Conservation (phyloP, 2,113 vertebrate species). For the Morone saxatilis region DNA sequence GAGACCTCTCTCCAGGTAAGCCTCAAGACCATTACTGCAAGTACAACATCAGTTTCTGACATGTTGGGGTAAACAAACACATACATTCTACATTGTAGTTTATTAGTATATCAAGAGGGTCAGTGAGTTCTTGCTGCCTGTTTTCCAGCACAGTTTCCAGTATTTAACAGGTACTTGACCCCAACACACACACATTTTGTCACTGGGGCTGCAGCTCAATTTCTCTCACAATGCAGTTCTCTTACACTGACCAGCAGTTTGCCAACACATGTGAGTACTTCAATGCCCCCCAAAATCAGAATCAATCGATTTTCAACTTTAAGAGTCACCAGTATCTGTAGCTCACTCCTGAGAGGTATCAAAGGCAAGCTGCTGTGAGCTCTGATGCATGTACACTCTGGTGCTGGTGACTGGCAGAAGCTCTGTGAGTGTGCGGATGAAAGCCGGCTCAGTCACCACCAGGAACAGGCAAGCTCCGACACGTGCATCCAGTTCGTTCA, state of each 20-base stretch:
- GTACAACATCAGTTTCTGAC: constrained; percentile 17
- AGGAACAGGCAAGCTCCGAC: constrained; percentile 74
- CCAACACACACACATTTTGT: neutral
- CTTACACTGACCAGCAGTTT: neutral
- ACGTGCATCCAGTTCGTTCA: constrained; percentile 69
- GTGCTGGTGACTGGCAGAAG: constrained; percentile 46
- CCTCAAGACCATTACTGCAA: neutral
- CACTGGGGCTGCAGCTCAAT: neutral
- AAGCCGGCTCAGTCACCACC: constrained; percentile 66
- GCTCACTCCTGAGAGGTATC: neutral
- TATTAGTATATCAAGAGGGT: neutral
- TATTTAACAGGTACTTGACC: neutral
- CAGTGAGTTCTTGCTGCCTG: neutral
- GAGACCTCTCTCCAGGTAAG: constrained; percentile 93
- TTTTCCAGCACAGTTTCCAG: neutral
- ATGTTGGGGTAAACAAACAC: neutral
- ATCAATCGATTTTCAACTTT: neutral
- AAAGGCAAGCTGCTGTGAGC: constrained; percentile 3
- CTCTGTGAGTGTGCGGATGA: constrained; percentile 17
- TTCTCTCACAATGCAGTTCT: neutral
- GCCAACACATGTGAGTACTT: neutral
- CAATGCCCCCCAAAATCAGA: neutral
- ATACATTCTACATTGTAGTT: neutral
- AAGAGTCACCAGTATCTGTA: constrained; percentile 1
- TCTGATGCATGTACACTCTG: constrained; percentile 12